Conservation (phyloP, 2,797 vertebrate genomes). For the Vireo griseus region DNA sequence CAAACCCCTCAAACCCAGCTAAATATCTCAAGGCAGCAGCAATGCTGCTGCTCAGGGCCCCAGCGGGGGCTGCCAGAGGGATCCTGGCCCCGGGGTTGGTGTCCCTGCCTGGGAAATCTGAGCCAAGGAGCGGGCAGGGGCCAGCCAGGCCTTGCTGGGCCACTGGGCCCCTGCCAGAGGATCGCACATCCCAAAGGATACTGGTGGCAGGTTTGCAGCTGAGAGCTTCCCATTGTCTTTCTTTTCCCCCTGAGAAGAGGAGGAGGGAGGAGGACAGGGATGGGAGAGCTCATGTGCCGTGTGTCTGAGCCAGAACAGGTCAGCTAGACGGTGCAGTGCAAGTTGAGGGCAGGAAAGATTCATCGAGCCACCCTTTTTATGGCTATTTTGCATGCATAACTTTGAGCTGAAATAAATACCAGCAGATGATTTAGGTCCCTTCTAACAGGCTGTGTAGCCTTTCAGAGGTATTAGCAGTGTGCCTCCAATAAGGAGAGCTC, state of each 20-base stretch:
- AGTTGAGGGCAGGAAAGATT: background rate
- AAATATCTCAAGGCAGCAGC: background rate
- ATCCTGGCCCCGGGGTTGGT: background rate
- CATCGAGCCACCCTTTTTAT: background rate
- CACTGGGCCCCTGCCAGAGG: rapidly evolving
- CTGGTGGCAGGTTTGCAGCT: background rate
- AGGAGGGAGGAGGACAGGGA: background rate
- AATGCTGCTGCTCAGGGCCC: rapidly evolving
- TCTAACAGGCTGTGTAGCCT: slow-evolving; percentile 5
- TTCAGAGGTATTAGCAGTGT: slow-evolving; percentile 34
- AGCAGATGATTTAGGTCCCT: slow-evolving; percentile 6
- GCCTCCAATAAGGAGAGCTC: slow-evolving; percentile 29
- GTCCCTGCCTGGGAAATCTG: rapidly evolving
- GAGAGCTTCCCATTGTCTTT: rapidly evolving
- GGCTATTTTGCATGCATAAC: slow-evolving; percentile 32
- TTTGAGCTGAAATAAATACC: slow-evolving; percentile 39
- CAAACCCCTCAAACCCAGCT: background rate
- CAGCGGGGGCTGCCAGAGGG: background rate
- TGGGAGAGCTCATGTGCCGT: background rate
- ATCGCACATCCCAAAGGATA: rapidly evolving
- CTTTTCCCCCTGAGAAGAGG: background rate
- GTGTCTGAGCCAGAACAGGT: background rate
- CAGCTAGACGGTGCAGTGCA: background rate
- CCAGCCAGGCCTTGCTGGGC: rapidly evolving
- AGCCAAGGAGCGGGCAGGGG: rapidly evolving